phyloP scores from a whole-genome alignment of 1,140 invertebrate species.

The Catajapyx aquilonaris region DNA sequence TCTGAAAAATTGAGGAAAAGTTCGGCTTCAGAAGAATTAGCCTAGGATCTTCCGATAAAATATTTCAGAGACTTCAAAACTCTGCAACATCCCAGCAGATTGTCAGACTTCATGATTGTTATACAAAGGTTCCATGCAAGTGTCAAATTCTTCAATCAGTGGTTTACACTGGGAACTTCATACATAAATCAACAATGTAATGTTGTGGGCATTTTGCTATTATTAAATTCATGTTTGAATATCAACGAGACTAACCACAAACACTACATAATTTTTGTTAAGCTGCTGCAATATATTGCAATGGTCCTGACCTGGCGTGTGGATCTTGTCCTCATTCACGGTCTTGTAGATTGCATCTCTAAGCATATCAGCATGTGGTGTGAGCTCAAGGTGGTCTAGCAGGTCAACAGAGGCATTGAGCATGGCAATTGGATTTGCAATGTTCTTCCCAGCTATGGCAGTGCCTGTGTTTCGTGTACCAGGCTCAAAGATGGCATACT shows the following conservation, averaged over 20 bases:
- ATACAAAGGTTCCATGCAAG: neutral
- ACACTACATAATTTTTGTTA: no score
- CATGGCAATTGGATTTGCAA: conserved; percentile 95
- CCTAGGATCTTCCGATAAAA: neutral
- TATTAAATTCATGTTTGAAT: no score
- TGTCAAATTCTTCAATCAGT: neutral
- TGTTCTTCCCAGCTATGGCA: conserved; percentile 79
- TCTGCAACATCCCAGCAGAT: neutral
- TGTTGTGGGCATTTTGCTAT: no score
- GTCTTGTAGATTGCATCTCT: conserved; percentile 54
- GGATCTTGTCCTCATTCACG: conserved; percentile 56
- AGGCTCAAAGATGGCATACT: conserved; percentile 85
- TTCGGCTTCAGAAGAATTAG: no score
- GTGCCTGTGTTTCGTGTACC: conserved; percentile 87
- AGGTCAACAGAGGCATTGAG: conserved; percentile 80
- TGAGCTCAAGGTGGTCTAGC: conserved; percentile 69
- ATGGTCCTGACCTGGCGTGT: conserved; percentile 52
- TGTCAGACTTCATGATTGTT: no score
- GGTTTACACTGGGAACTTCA: neutral
- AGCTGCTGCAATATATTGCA: no score
- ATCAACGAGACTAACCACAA: no score
- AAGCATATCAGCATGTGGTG: conserved; percentile 57
- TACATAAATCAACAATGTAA: no score
- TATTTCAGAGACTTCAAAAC: neutral
- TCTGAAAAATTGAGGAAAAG: conserved; percentile 21